Base-by-base conservation (phyloP, 2,797 vertebrate species). In the Syngnathus rostellatus region DNA sequence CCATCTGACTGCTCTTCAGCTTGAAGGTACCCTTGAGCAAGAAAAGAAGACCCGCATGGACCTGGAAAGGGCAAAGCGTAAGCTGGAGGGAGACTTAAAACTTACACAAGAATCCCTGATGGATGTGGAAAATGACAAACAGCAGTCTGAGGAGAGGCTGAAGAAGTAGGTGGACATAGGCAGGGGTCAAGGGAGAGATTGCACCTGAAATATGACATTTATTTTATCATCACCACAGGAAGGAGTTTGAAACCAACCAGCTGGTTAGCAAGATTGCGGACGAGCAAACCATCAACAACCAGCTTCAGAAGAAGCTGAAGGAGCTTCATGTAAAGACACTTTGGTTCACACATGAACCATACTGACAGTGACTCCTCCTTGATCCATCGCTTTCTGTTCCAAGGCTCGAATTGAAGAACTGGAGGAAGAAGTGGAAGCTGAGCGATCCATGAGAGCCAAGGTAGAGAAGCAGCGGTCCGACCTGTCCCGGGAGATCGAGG, bases 71-170 rank as follows among this genome's bases (percentile, higher is more conserved):
- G 82, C 76, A 67, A 94, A 93, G 75, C 89, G 92, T 75, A 94
- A 92, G 70, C 85, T 95, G 1, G 93, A 94, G 71, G 92, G 89
- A 55, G 93, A 94, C 68, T 68, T 94, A 78, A 94, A 94, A 76
- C 86, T 94, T 2, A 66, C 85, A 0, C 92, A 93, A 17, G 93
- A 95, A 78, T 89, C 91, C 55, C 70, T 92, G 31, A 86, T 85
- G 79, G 92, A 93, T 64, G 80, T 94, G 38, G 89, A 94, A 75
- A 94, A 89, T 6, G 88, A 93, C 45, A 93, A 92, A 63, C 91
- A 92, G 14, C 88, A 92, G 64, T 82, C 91, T 68, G 92, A 94
- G 19, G 92, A 95, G 80, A 92, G 88, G 77, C 74, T 93, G 57
- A 93, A 91, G 72, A 94, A 94, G 93, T 93, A 86, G 10, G 83